Base-by-base conservation (phyloP, 2,888 invertebrate genomes). In the Carabus problematicus region DNA sequence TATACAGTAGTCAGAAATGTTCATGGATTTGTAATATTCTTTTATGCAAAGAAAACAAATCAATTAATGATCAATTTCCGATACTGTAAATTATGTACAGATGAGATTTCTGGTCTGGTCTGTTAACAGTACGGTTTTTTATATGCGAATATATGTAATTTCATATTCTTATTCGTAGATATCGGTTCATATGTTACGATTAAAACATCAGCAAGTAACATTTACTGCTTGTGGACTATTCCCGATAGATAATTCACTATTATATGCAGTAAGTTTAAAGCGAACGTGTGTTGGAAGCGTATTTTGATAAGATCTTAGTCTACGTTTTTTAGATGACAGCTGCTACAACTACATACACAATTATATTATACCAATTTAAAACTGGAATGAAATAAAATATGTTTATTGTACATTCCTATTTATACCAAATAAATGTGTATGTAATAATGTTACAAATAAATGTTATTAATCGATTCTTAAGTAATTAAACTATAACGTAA, bases 261-360 rank as follows among this genome's bases (percentile, higher is more conserved):
- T 62, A 62, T 62, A 49, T 62, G 14, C 49, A 19, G 62, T 62
- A 62, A 62, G 62, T 52, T 4, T 45, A 12, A 45, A 18, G 16
- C 19, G 16, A 52, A 52, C 2, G 29, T 29, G 29, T 29, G 6
- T 29, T 29, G 6, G 6, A 29, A 29, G 2, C 6, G 29, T 29
- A 6, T 6, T 3, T 29, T 29, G 1, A 45, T 45, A 42, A 42
- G 11, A 42, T 45, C 11, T 12, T 45, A 11, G 2, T 8, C 11
- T 42, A 49, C 12, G 8, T 7, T 16, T 60, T 60, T 19, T 18
- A 60, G 60, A 60, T 60, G 60, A 43, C 41, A 19, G 60, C 43
- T 45, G 45, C 3, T 12, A 7, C 14, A 45, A 45, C 45, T 45
- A 45, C 45, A 14, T 45, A 45, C 7, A 45, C n/a, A 7, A 16